Base-by-base conservation (phyloP, 2,797 vertebrate genomes). In the Lycodopsis pacificus region DNA sequence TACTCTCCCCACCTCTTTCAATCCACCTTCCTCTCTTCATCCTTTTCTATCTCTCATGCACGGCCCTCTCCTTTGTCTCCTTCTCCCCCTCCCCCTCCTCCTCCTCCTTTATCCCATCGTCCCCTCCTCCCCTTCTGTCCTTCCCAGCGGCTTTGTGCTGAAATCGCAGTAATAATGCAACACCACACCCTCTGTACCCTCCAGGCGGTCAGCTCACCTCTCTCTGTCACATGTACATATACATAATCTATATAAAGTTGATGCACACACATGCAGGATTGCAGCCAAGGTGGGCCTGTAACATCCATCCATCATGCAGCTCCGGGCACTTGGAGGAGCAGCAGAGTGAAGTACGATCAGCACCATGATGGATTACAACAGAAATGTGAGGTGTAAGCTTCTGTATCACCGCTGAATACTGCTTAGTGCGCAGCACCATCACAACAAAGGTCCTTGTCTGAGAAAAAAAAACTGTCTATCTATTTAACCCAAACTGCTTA, bases 251-350 rank as follows among this genome's bases (percentile, higher is more conserved):
- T 62, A 62, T 44, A 27, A 42, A 63, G 66, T 73, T 22, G 36
- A 57, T 30, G 58, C 62, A 67, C 77, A 80, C 56, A 74, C 56
- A 72, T 49, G 59, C 66, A 76, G 65, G 61, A 38, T 48, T 32
- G 65, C 22, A 67, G 72, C 32, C 13, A 11, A 54, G 75, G 73
- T 79, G 70, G 74, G 71, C 66, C 53, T 65, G 62, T 76, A 81
- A 46, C 77, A 78, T 77, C 86, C 88, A 90, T 92, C 88, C 79
- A 90, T 93, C 91, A 84, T 79, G 76, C 72, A 67, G 83, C 78
- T 84, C 36, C 27, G 4, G 72, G 69, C 80, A 54, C 34, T 59
- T 76, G 64, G 49, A 53, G 57, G 65, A 68, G 70, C 65, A 34
- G 70, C 53, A 59, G 63, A 72, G 54, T 40, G 57, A 77, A 48